phyloP scores from a whole-genome alignment of 2,797 vertebrate species.

The Manis javanica region DNA sequence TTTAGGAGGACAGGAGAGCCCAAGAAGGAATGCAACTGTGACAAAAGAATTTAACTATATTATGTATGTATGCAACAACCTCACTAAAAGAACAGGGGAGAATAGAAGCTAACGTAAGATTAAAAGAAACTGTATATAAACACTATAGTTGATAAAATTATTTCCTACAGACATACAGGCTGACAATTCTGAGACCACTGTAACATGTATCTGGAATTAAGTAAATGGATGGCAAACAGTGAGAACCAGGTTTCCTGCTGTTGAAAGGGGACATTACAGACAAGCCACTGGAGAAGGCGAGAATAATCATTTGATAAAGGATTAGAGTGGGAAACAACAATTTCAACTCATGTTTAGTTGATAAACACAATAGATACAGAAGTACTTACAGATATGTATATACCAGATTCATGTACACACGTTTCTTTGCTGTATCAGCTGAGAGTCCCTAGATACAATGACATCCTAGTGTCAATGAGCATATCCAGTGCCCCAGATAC shows the following conservation, averaged over 20 bases:
- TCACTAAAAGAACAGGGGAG: neutral
- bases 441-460: neutral
- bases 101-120: neutral
- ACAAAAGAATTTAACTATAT: neutral
- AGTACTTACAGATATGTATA: neutral
- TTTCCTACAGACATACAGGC: neutral
- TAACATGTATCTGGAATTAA: neutral
- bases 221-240: neutral
- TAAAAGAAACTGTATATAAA: neutral
- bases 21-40: neutral
- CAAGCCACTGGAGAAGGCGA: neutral
- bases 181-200: neutral
- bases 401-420: neutral
- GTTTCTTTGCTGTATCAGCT: neutral
- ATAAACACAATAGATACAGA: neutral
- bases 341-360: neutral
- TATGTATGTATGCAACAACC: neutral
- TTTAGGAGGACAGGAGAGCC: neutral
- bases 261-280: neutral
- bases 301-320: neutral
- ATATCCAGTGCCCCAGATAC: neutral
- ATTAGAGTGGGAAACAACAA: neutral
- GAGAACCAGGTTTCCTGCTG: neutral
- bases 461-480: neutral
- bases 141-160: neutral